These are phyloP conservation scores for Agonopterix alstromeriana DNA, from an alignment of 2,888 invertebrate species.

Conservation along the genomic window DNA sequence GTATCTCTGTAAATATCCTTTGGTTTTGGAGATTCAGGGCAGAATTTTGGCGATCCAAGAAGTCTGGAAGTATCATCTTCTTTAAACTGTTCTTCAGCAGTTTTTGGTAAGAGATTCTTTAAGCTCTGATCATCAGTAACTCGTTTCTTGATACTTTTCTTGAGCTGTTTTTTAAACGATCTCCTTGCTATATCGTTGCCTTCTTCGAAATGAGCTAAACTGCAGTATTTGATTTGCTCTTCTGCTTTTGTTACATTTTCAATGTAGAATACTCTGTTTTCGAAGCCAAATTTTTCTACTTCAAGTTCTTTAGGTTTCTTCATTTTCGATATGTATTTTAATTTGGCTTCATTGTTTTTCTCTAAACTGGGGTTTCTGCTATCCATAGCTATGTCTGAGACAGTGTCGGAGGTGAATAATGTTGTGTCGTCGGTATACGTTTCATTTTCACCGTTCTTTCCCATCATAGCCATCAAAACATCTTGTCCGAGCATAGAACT, in stretches of 20 bases:
- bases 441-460: slow-evolving; percentile 77
- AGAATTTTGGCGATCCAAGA: slow-evolving; percentile 13
- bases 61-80: slow-evolving; percentile 26
- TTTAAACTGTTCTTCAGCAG: slow-evolving; percentile 39
- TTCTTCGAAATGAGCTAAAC: slow-evolving; percentile 88
- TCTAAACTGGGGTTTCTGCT: slow-evolving; percentile 74
- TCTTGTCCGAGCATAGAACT: slow-evolving; percentile 86
- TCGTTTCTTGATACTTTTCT: slow-evolving; percentile 64
- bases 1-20: background rate
- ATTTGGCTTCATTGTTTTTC: slow-evolving; percentile 76
- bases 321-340: slow-evolving; percentile 71
- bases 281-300: slow-evolving; percentile 81
- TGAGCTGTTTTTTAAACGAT: slow-evolving; percentile 80
- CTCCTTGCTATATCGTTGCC: slow-evolving; percentile 88
- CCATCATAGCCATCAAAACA: slow-evolving; percentile 80
- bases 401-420: slow-evolving; percentile 77
- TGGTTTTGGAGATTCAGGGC: slow-evolving; percentile 12
- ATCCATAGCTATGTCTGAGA: slow-evolving; percentile 68
- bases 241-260: slow-evolving; percentile 67
- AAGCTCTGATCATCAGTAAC: slow-evolving; percentile 40
- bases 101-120: slow-evolving; percentile 51
- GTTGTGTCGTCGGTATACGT: slow-evolving; percentile 85
- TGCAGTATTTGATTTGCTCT: slow-evolving; percentile 83
- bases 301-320: slow-evolving; percentile 65
- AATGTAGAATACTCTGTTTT: slow-evolving; percentile 82